A percentile compares a stretch with the other conserved stretches of the same genome.
Conservation (phyloP, 2,888 invertebrate genomes). For the Diogma glabrata region DNA sequence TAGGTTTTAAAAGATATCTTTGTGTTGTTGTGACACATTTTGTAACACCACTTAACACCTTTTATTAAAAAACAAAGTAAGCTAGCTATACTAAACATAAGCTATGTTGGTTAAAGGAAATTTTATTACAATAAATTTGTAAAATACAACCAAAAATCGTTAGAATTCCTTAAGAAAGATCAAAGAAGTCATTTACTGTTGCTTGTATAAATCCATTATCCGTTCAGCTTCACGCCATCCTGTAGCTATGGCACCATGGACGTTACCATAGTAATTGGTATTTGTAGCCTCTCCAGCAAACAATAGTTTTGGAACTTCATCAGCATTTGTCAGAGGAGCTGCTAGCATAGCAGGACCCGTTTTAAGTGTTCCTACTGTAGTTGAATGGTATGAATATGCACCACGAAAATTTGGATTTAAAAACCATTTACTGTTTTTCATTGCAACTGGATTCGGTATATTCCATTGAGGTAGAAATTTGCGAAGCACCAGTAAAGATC, state of each 20-base stretch:
- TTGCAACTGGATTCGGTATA: conserved; percentile 28
- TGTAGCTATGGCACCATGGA: conserved; percentile 61
- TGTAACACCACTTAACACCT: too few species aligned
- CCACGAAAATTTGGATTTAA: conserved; percentile 48
- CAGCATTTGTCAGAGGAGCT: conserved; percentile 36
- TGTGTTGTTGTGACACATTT: too few species aligned
- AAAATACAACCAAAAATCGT: too few species aligned
- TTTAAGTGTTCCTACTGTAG: conserved; percentile 42
- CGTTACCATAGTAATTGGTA: conserved; percentile 49
- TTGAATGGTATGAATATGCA: conserved; percentile 51
- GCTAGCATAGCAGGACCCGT: conserved; percentile 43
- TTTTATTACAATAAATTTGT: too few species aligned
- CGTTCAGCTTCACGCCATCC: conserved; percentile 61
- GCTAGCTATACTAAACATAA: too few species aligned
- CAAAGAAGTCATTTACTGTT: too few species aligned
- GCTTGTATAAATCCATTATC: conserved; percentile 34
- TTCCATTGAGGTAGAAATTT: conserved; percentile 30
- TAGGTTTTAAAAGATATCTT: too few species aligned
- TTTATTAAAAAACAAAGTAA: too few species aligned
- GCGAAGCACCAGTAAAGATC: conserved; percentile 30
- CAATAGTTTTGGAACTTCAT: conserved; percentile 41
- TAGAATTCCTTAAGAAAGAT: too few species aligned
- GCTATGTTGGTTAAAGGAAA: too few species aligned
- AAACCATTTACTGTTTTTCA: conserved; percentile 46
- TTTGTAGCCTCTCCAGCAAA: conserved; percentile 61